These are phyloP conservation scores for Seladonia tumulorum DNA, from an alignment of 2,888 invertebrate species.

Conservation along the genomic window DNA sequence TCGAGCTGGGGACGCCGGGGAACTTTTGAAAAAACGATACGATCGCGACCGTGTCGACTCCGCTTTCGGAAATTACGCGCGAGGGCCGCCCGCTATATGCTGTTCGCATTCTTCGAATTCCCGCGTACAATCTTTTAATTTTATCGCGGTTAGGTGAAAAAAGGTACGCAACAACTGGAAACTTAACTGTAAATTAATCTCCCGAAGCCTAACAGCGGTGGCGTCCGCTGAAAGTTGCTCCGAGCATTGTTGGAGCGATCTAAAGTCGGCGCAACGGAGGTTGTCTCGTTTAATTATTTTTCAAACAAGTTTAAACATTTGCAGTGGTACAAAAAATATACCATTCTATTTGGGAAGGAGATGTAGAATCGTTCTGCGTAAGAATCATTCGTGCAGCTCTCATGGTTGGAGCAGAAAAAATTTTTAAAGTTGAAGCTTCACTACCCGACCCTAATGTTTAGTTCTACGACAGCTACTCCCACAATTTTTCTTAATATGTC, in stretches of 20 bases:
- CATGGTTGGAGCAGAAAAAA: neutral
- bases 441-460: neutral
- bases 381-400: neutral
- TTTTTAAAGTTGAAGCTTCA: neutral
- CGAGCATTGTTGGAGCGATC: neutral
- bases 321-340: neutral
- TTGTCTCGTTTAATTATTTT: neutral
- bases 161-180: neutral
- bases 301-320: neutral
- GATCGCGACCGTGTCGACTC: neutral
- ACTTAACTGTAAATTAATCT: neutral
- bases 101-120: neutral
- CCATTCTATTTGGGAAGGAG: no score
- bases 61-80: constrained; percentile 11
- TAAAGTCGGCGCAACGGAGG: neutral
- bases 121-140: neutral
- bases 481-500: neutral
- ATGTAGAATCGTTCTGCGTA: neutral
- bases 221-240: neutral
- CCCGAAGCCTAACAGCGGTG: neutral
- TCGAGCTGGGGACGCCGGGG: constrained; percentile 27
- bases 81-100: neutral
- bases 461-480: neutral
- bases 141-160: neutral
- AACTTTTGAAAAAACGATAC: constrained; percentile 11